phyloP scores from a whole-genome alignment of 2,113 vertebrate species.

The Nansenia antarctica region DNA sequence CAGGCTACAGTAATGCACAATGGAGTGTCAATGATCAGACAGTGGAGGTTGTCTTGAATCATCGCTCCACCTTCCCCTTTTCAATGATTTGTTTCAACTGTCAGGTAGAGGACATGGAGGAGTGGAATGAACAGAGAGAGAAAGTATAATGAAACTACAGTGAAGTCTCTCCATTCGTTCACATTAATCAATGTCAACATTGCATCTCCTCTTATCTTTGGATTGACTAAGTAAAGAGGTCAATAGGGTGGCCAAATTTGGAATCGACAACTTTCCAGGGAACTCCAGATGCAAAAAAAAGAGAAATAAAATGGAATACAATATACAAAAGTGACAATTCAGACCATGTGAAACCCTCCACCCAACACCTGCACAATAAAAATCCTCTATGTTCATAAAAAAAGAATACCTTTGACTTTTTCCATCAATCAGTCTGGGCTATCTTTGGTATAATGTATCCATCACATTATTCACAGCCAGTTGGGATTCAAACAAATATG shows the following conservation, averaged over 20 bases:
- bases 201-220: neutral
- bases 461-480: conserved; percentile 13
- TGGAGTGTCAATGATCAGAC: neutral
- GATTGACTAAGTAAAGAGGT: neutral
- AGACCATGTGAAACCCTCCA: neutral
- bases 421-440: neutral
- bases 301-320: conserved; percentile 15
- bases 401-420: neutral
- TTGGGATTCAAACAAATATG: conserved; percentile 14
- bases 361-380: neutral
- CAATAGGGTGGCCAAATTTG: neutral
- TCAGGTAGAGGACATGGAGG: neutral
- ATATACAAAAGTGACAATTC: conserved; percentile 3
- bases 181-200: neutral
- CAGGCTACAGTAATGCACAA: conserved; percentile 7
- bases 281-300: conserved; percentile 17
- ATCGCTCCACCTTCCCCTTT: no score
- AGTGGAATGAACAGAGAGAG: no score
- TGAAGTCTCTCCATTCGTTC: neutral
- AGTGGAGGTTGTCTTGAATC: no score
- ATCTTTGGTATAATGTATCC: conserved; percentile 27
- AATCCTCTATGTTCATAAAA: neutral
- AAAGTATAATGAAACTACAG: neutral
- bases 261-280: neutral
- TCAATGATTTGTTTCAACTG: neutral